These are phyloP conservation scores for Rhagologus leucostigma DNA, from an alignment of 2,113 vertebrate species.

Conservation along the genomic window DNA sequence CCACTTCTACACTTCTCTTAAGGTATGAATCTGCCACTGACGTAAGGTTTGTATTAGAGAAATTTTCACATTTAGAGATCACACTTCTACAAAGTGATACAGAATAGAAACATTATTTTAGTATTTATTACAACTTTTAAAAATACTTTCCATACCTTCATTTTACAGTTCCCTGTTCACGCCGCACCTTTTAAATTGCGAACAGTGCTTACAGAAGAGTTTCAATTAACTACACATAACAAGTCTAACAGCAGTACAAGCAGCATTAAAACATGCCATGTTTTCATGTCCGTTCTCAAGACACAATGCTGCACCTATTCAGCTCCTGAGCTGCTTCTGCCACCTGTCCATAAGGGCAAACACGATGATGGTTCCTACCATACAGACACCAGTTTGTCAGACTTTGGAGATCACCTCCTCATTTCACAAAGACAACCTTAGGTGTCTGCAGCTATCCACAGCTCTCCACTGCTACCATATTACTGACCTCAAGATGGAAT, in stretches of 20 bases:
- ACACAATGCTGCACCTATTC: neutral
- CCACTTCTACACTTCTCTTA: neutral
- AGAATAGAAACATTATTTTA: neutral
- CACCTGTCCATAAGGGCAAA: neutral
- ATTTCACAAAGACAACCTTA: neutral
- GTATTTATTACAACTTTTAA: rapidly evolving
- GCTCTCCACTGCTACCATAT: neutral
- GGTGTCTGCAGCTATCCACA: neutral
- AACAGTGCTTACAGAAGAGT: neutral
- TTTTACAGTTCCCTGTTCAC: neutral
- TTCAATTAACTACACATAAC: neutral
- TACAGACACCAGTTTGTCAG: neutral
- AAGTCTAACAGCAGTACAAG: neutral
- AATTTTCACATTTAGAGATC: neutral
- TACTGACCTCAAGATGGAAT: neutral
- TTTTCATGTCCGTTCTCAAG: neutral
- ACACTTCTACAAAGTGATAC: neutral
- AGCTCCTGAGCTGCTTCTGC: neutral
- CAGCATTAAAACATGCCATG: neutral
- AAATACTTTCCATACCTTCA: neutral
- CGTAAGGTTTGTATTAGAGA: neutral
- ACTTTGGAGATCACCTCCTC: neutral
- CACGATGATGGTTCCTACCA: neutral
- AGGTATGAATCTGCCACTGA: neutral
- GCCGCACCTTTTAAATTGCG: neutral